A percentile compares a stretch with the other conserved stretches of the same genome.
Conservation (phyloP, 1,140 invertebrate genomes). For the Leptinotarsa lineolata region DNA sequence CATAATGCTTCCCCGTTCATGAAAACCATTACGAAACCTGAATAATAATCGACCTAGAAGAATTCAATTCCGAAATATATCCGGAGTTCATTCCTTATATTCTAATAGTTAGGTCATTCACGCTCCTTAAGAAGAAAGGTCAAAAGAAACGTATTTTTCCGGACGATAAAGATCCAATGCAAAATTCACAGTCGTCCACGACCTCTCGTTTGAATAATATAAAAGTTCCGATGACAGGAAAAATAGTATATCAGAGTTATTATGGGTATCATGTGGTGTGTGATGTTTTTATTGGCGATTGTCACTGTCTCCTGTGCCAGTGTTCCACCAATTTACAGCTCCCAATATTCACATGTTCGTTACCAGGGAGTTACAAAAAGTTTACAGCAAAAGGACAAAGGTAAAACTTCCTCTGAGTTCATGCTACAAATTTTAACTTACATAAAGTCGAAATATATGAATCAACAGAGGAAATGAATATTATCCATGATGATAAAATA, state of each 20-base stretch:
- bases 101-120: neutral
- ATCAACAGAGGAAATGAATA: no score
- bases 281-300: neutral
- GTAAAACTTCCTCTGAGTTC: neutral
- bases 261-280: neutral
- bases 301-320: neutral
- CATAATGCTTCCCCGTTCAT: neutral
- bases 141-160: neutral
- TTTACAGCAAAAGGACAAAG: slow-evolving; percentile 1
- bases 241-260: neutral
- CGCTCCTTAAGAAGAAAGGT: neutral
- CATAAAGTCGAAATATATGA: no score
- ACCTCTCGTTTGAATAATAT: neutral
- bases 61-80: neutral
- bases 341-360: slow-evolving; percentile 5
- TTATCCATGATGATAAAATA: no score
- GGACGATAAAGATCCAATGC: neutral
- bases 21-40: neutral
- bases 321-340: slow-evolving; percentile 5
- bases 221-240: neutral
- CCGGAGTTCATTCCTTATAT: neutral
- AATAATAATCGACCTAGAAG: neutral
- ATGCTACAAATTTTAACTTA: no score
- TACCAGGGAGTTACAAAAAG: neutral
- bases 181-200: neutral